A percentile compares a stretch with the other conserved stretches of the same genome.
phyloP scores from a whole-genome alignment of 2,797 vertebrate genomes.

The Protosalanx chinensis region DNA sequence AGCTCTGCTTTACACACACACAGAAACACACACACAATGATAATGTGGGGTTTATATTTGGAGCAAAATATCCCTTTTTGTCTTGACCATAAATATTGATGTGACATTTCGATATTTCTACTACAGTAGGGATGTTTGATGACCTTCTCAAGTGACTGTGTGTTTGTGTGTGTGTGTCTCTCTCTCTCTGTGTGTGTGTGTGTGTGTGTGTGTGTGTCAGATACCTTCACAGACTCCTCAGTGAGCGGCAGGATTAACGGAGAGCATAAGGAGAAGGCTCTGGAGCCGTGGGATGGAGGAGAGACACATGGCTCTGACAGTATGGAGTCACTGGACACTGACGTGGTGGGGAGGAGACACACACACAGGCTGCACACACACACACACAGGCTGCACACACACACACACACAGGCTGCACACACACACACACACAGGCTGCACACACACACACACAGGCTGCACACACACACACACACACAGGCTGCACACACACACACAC shows the following conservation, averaged over 20 bases:
- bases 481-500: no score
- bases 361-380: background rate
- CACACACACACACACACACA: no score
- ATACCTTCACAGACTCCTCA: slow-evolving; percentile 94
- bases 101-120: background rate
- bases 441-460: no score
- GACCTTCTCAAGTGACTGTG: background rate
- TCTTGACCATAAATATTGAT: background rate
- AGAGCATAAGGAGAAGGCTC: slow-evolving; percentile 96
- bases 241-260: slow-evolving; percentile 90
- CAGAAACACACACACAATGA: slow-evolving; percentile 6
- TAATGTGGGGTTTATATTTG: background rate
- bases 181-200: slow-evolving; percentile 18
- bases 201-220: slow-evolving; percentile 60
- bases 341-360: slow-evolving; percentile 79
- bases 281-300: slow-evolving; percentile 97
- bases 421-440: no score
- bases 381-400: background rate
- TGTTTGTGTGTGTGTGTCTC: background rate
- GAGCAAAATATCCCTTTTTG: background rate
- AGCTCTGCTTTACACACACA: slow-evolving; percentile 31
- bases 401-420: no score
- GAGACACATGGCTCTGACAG: slow-evolving; percentile 85
- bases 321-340: slow-evolving; percentile 92
- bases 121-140: background rate